Evolutionary conservation across 2,797 vertebrate genomes (phyloP).

Genomic region (Mus minutoides): DNA sequence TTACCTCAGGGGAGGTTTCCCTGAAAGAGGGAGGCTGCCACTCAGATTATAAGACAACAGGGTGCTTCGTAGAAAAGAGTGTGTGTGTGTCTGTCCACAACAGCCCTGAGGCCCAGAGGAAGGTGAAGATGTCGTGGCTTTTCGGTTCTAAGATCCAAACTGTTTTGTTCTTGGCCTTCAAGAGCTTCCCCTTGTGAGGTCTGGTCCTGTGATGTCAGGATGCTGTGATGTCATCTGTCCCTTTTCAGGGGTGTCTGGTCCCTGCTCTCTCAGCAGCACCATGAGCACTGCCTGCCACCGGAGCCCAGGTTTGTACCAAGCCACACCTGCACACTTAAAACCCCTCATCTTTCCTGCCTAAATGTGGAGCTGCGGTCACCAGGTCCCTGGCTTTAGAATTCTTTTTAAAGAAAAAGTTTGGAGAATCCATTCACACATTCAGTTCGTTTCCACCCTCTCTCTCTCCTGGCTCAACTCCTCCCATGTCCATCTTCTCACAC

Average conservation of each 20-base stretch:
- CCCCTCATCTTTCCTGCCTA: not conserved
- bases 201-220: not conserved
- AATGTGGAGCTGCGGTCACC: not conserved
- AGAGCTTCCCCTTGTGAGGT: not conserved
- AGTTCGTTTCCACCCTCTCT: too few relatives aligned
- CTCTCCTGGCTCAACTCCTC: not conserved
- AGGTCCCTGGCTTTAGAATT: not conserved
- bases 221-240: not conserved
- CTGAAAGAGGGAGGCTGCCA: not conserved
- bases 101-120: not conserved
- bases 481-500: not conserved
- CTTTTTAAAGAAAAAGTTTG: not conserved
- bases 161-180: not conserved
- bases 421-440: not conserved
- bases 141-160: not conserved
- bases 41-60: not conserved
- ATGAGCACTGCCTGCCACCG: not conserved
- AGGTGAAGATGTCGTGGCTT: not conserved
- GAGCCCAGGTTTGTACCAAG: not conserved
- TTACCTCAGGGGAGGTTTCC: not conserved
- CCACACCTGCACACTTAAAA: not conserved
- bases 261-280: not conserved
- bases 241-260: constrained; percentile 8
- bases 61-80: not conserved
- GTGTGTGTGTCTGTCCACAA: not conserved